Conservation (phyloP, 2,888 invertebrate genomes). For the Bedellia somnulentella region DNA sequence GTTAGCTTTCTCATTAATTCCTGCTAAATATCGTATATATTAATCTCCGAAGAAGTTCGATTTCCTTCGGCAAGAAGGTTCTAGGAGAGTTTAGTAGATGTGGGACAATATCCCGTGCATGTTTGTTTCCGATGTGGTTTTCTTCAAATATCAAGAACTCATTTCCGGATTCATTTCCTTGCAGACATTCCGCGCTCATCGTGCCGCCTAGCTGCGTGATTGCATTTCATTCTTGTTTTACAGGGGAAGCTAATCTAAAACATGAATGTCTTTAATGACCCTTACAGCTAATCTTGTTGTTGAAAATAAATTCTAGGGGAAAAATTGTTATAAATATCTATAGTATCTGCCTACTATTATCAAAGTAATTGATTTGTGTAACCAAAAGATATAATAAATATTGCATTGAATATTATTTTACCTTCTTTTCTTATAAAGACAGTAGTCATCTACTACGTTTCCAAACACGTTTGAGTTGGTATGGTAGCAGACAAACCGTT, state of each 20-base stretch:
- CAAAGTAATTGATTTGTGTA: too few species aligned
- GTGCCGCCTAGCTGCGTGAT: conserved; percentile 17
- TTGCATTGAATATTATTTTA: too few species aligned
- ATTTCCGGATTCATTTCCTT: conserved; percentile 51
- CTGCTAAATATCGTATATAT: too few species aligned
- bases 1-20: too few species aligned
- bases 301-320: too few species aligned
- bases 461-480: background rate
- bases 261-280: too few species aligned
- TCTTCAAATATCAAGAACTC: conserved; percentile 50
- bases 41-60: too few species aligned
- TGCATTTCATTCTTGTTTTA: conserved; percentile 6
- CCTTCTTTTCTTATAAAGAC: background rate
- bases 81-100: conserved; percentile 14
- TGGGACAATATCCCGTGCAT: conserved; percentile 47
- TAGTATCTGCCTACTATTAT: too few species aligned
- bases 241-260: background rate
- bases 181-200: too few species aligned
- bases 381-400: too few species aligned
- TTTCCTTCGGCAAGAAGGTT: conserved; percentile 17
- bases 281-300: too few species aligned
- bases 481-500: background rate
- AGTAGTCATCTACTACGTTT: background rate
- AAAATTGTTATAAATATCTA: too few species aligned
- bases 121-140: conserved; percentile 45